Conservation (phyloP, 2,113 vertebrate species). For the Plectropomus leopardus region DNA sequence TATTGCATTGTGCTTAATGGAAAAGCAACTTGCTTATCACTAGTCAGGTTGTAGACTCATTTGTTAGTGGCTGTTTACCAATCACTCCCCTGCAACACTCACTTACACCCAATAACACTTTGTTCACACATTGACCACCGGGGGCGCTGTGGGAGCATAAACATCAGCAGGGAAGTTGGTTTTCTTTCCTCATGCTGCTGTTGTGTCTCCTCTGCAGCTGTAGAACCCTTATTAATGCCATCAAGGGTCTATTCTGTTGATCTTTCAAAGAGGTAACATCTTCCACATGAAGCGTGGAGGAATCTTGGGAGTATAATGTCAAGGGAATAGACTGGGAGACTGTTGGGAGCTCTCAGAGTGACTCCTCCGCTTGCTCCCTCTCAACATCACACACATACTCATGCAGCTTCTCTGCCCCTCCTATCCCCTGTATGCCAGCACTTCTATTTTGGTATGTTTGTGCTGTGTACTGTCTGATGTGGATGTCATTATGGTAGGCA, state of each 20-base stretch:
- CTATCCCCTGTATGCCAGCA: slow-evolving; percentile 27
- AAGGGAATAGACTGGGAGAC: slow-evolving; percentile 55
- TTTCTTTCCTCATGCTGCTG: slow-evolving; percentile 44
- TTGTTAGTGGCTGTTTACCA: slow-evolving; percentile 66
- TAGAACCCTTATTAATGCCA: slow-evolving; percentile 66
- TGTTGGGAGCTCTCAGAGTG: slow-evolving; percentile 24
- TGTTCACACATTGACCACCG: slow-evolving; percentile 69
- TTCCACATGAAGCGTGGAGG: slow-evolving; percentile 39
- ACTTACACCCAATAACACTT: slow-evolving; percentile 43
- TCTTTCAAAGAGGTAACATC: slow-evolving; percentile 65
- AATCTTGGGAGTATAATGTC: slow-evolving; percentile 59
- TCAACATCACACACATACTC: slow-evolving; percentile 53
- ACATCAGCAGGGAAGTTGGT: slow-evolving; percentile 65
- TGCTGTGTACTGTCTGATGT: slow-evolving; percentile 45
- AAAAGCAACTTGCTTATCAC: slow-evolving; percentile 21
- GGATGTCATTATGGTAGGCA: slow-evolving; percentile 41
- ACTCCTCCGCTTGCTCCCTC: slow-evolving; percentile 46
- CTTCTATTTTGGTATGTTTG: slow-evolving; percentile 69
- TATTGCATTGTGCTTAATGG: slow-evolving; percentile 29
- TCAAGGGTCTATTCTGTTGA: slow-evolving; percentile 72
- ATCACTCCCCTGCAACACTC: slow-evolving; percentile 45
- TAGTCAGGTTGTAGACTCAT: slow-evolving; percentile 48
- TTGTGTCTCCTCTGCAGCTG: slow-evolving; percentile 52
- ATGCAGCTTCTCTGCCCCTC: slow-evolving; percentile 37
- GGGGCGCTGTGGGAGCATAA: slow-evolving; percentile 62